Conservation (phyloP, 2,113 vertebrate genomes). For the Petaurus breviceps region DNA sequence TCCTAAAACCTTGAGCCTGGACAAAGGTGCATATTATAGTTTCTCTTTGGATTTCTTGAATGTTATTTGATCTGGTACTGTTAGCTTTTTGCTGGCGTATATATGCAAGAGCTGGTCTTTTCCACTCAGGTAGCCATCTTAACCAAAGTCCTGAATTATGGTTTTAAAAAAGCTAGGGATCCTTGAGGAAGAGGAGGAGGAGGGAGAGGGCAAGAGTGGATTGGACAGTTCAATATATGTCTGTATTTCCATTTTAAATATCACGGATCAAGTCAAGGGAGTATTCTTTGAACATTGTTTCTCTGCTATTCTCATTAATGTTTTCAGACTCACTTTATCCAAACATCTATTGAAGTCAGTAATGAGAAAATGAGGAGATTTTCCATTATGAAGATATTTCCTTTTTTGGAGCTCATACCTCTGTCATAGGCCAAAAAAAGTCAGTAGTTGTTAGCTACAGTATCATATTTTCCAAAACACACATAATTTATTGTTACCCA, state of each 20-base stretch:
- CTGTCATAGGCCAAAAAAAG: slow-evolving; percentile 50
- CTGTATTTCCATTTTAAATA: background rate
- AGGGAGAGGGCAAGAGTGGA: background rate
- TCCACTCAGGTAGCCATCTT: background rate
- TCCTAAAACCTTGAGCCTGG: background rate
- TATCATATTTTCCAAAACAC: slow-evolving; percentile 56
- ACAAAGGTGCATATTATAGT: background rate
- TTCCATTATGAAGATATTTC: slow-evolving; percentile 37
- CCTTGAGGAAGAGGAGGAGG: background rate
- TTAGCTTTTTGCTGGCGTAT: background rate
- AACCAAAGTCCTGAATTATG: background rate
- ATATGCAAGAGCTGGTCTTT: background rate
- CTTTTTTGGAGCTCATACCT: slow-evolving; percentile 50
- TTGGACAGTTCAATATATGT: background rate
- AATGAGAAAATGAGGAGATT: background rate
- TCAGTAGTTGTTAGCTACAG: slow-evolving; percentile 34
- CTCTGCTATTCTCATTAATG: slow-evolving; percentile 10
- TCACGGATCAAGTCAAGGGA: background rate
- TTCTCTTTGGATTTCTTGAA: background rate
- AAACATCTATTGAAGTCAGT: background rate
- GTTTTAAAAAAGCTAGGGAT: background rate
- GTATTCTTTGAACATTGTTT: slow-evolving; percentile 9
- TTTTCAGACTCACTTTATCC: slow-evolving; percentile 11
- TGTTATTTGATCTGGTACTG: background rate
- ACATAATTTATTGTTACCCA: slow-evolving; percentile 21